These are phyloP conservation scores for Belgica antarctica DNA, from an alignment of 2,888 invertebrate genomes.

Conservation along the genomic window DNA sequence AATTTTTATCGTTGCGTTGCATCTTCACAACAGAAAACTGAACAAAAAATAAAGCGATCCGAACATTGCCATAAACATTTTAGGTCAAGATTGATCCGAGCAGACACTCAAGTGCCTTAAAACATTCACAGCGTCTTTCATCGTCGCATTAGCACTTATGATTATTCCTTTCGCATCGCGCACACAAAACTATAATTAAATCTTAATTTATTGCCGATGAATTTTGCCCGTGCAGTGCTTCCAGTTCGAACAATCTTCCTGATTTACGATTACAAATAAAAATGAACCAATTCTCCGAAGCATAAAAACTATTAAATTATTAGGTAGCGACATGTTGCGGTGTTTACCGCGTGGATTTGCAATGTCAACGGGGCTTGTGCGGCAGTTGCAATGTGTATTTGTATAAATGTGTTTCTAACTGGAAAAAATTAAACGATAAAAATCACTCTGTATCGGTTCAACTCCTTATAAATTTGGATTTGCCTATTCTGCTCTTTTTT, in stretches of 20 bases:
- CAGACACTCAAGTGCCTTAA: not conserved
- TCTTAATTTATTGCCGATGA: constrained; percentile 14
- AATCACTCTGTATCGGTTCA: no score
- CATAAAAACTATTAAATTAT: constrained; percentile 31
- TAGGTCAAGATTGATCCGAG: constrained; percentile 21
- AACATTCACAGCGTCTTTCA: not conserved
- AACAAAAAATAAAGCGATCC: not conserved
- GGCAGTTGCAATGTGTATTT: no score
- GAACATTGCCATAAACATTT: constrained; percentile 20
- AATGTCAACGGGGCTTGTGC: no score
- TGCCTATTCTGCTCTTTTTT: no score
- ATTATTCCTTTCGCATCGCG: constrained; percentile 10
- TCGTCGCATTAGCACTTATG: not conserved
- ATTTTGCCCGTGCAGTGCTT: constrained; percentile 4
- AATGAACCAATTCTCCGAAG: not conserved
- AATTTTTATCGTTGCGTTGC: not conserved
- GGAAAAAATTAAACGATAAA: no score
- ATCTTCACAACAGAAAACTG: not conserved
- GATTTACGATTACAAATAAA: not conserved
- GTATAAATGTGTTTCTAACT: no score
- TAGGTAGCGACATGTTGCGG: no score
- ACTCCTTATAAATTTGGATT: no score
- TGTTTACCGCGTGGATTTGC: no score
- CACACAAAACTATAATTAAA: constrained; percentile 1
- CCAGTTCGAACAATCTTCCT: not conserved